Percentiles rank a stretch among this genome's conserved stretches.
Conservation (phyloP, 2,797 vertebrate genomes). For the Oreochromis mossambicus region DNA sequence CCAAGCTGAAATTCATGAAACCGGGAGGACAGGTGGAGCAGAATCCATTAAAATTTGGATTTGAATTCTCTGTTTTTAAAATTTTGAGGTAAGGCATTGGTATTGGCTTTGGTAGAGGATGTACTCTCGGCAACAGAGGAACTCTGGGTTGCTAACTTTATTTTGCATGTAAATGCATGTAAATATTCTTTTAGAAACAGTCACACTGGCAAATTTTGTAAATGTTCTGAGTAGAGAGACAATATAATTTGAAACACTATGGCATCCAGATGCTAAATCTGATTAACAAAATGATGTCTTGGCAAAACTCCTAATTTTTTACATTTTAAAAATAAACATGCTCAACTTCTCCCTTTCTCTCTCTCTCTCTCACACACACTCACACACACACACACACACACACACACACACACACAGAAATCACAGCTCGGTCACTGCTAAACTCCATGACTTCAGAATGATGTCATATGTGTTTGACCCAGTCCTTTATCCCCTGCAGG, state of each 20-base stretch:
- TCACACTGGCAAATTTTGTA: neutral
- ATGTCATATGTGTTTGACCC: constrained; percentile 73
- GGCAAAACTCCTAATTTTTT: constrained; percentile 11
- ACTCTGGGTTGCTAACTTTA: constrained; percentile 8
- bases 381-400: too few relatives aligned
- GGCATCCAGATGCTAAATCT: constrained; percentile 52
- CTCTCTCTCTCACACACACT: rapidly evolving
- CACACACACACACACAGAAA: neutral
- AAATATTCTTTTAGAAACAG: neutral
- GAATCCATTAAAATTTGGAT: neutral
- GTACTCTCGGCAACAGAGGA: neutral
- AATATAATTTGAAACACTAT: constrained; percentile 40
- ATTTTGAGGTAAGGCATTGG: neutral
- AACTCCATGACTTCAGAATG: constrained; percentile 73
- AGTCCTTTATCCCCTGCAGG: constrained; percentile 66
- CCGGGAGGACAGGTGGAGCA: neutral
- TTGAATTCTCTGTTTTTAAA: neutral
- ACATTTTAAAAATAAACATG: neutral
- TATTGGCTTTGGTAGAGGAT: neutral
- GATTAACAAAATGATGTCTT: constrained; percentile 19
- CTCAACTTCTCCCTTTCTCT: neutral
- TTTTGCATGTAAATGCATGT: constrained; percentile 10
- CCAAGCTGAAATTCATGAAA: neutral
- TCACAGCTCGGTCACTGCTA: constrained; percentile 22
- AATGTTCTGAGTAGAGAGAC: constrained; percentile 6